A percentile compares a stretch with the other conserved stretches of the same genome.
Conservation (phyloP, 2,888 invertebrate species). For the Brachypalpus laphriformis region DNA sequence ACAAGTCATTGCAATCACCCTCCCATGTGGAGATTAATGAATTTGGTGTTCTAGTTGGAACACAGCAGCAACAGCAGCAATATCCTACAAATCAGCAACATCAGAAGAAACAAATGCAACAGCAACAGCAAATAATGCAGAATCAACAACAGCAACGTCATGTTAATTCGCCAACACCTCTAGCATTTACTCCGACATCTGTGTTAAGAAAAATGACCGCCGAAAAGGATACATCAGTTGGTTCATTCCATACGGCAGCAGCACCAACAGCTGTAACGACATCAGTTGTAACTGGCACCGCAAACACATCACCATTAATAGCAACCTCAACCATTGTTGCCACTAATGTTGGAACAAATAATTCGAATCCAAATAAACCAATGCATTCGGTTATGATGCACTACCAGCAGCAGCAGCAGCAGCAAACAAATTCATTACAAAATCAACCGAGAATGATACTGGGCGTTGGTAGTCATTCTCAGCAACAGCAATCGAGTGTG, state of each 20-base stretch:
- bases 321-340: slow-evolving; percentile 76
- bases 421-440: too few relatives aligned
- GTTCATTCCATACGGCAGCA: slow-evolving; percentile 57
- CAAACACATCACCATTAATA: slow-evolving; percentile 75
- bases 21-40: slow-evolving; percentile 33
- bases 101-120: slow-evolving; percentile 54
- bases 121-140: slow-evolving; percentile 70
- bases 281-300: slow-evolving; percentile 34
- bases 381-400: slow-evolving; percentile 71
- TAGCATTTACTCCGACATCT: slow-evolving; percentile 96
- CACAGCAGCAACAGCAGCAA: slow-evolving; percentile 55
- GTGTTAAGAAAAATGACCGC: slow-evolving; percentile 97
- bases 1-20: slow-evolving; percentile 47
- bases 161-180: slow-evolving; percentile 86
- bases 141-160: slow-evolving; percentile 77
- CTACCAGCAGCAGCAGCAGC: too few relatives aligned
- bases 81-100: slow-evolving; percentile 59
- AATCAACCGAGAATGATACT: too few relatives aligned
- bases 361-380: slow-evolving; percentile 64
- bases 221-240: slow-evolving; percentile 87
- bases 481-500: too few relatives aligned
- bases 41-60: slow-evolving; percentile 19
- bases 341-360: slow-evolving; percentile 76
- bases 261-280: slow-evolving; percentile 63
- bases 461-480: too few relatives aligned